A percentile compares a stretch with the other conserved stretches of the same genome.
Evolutionary conservation across 2,797 vertebrate species (phyloP).

Genomic region (Dendrocincla fuliginosa): DNA sequence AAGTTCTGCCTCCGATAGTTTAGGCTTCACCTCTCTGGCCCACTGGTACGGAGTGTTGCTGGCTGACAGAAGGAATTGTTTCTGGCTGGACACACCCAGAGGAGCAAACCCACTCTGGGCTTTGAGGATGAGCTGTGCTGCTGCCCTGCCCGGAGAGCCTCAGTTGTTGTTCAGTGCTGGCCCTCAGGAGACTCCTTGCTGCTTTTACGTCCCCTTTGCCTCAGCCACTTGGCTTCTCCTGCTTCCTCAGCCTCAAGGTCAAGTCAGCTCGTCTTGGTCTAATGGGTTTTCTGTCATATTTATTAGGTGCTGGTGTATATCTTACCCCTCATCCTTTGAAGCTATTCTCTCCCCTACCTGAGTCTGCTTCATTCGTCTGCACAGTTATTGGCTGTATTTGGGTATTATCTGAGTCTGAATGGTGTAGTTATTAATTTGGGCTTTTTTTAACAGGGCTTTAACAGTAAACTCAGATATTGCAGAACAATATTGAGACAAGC

Average conservation of each 20-base stretch:
- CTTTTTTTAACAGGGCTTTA: not conserved
- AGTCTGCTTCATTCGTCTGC: not conserved
- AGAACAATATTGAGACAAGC: not conserved
- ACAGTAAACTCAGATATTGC: not conserved
- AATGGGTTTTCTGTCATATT: constrained; percentile 17
- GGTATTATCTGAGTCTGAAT: not conserved
- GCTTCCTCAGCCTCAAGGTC: not conserved
- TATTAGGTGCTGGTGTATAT: not conserved
- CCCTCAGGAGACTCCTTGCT: not conserved
- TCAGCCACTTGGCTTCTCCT: not conserved
- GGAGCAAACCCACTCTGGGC: not conserved
- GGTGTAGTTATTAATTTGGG: constrained; percentile 3
- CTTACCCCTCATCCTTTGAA: constrained; percentile 16
- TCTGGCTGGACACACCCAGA: not conserved
- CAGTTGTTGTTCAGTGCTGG: not conserved
- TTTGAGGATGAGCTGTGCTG: not conserved
- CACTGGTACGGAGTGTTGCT: too few species aligned
- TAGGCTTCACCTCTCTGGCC: not conserved
- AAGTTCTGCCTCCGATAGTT: not conserved
- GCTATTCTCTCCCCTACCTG: not conserved
- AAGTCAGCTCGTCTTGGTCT: not conserved
- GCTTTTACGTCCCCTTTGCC: not conserved
- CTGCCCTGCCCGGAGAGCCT: not conserved
- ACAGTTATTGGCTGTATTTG: not conserved
- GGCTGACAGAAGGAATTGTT: not conserved